Evolutionary conservation across 2,888 invertebrate species (phyloP).

Genomic region (Celastrina argiolus): DNA sequence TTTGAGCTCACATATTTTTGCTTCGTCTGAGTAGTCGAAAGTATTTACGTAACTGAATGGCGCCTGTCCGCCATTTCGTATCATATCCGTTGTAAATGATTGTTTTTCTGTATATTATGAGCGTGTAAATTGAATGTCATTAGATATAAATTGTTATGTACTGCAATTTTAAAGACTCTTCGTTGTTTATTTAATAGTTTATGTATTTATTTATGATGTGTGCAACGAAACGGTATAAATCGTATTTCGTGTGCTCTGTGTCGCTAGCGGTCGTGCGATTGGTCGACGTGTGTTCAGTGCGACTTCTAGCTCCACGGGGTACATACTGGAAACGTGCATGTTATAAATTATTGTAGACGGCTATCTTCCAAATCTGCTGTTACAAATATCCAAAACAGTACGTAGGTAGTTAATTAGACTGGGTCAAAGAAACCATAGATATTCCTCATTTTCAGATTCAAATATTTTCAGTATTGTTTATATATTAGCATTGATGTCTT

Average conservation of each 20-base stretch:
- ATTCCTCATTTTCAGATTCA: not conserved
- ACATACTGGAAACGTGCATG: not conserved
- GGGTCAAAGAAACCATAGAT: conserved; percentile 5
- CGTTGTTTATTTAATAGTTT: conserved; percentile 16
- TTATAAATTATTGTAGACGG: not conserved
- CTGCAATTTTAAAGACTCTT: conserved; percentile 7
- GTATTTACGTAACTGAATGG: not conserved
- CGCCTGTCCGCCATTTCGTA: not conserved
- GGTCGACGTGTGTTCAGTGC: not conserved
- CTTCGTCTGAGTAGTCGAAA: not conserved
- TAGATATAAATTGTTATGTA: conserved; percentile 19
- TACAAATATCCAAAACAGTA: conserved; percentile 1
- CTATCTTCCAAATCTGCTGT: conserved; percentile 6
- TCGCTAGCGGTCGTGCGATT: not conserved
- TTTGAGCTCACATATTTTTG: conserved; percentile 15
- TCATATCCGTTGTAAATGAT: not conserved
- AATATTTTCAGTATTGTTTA: not conserved
- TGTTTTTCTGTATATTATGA: not conserved
- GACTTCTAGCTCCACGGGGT: not conserved
- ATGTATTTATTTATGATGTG: conserved; percentile 14
- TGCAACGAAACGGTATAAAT: conserved; percentile 11
- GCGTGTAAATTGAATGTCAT: conserved; percentile 8
- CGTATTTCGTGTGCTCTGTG: not conserved
- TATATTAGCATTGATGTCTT: not conserved
- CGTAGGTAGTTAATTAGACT: conserved; percentile 6